Evolutionary conservation across 2,113 vertebrate species (phyloP).

Genomic region (Lipotes vexillifer): DNA sequence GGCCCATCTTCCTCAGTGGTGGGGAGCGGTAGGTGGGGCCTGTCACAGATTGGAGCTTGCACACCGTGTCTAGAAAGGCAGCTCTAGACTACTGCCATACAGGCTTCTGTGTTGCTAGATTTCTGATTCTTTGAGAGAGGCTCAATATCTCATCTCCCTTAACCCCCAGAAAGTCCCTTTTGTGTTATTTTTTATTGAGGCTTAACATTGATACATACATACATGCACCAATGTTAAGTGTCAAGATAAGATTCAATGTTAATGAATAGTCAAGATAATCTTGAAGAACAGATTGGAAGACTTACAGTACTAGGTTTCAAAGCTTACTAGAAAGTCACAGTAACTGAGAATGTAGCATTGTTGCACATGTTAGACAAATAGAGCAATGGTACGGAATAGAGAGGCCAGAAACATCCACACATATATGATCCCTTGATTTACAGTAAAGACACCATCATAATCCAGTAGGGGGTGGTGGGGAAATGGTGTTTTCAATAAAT

Average conservation of each 20-base stretch:
- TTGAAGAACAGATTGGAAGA: neutral
- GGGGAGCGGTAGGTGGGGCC: neutral
- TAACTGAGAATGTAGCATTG: neutral
- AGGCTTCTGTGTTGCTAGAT: neutral
- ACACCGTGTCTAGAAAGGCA: neutral
- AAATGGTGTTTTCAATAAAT: constrained; percentile 30
- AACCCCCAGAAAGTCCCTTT: neutral
- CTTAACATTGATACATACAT: neutral
- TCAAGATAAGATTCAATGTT: no score
- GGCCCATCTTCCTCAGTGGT: neutral
- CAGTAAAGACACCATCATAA: constrained; percentile 7
- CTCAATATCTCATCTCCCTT: neutral
- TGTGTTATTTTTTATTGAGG: neutral
- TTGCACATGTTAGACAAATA: neutral
- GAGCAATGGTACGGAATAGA: neutral
- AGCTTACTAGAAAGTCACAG: neutral
- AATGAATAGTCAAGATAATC: neutral
- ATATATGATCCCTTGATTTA: neutral
- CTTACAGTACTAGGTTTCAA: neutral
- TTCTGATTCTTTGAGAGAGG: neutral
- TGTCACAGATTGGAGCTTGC: neutral
- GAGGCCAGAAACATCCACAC: neutral
- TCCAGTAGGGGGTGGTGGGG: neutral
- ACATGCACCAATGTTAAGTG: neutral
- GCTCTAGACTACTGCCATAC: neutral